phyloP scores from a whole-genome alignment of 2,113 vertebrate species.

The Perca fluviatilis region DNA sequence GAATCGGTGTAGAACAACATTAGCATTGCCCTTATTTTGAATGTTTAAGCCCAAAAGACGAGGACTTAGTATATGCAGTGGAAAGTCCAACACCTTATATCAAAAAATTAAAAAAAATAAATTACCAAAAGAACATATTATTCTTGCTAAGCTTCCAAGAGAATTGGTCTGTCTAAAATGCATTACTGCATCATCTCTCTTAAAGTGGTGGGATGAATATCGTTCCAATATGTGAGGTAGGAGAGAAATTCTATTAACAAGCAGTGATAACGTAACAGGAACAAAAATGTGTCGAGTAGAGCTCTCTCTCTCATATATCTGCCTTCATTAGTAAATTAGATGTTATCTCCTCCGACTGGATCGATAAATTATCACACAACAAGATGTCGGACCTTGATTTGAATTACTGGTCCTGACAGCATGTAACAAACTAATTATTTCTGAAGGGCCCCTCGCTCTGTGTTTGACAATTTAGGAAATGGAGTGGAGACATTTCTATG shows the following conservation, averaged over 20 bases:
- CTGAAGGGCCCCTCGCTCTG: conserved; percentile 47
- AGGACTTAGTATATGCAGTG: neutral
- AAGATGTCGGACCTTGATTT: conserved; percentile 74
- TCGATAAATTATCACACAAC: conserved; percentile 77
- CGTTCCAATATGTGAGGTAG: conserved; percentile 64
- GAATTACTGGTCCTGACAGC: conserved; percentile 64
- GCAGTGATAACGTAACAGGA: conserved; percentile 43
- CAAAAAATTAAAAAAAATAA: neutral
- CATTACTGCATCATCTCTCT: conserved; percentile 66
- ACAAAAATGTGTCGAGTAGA: conserved; percentile 10
- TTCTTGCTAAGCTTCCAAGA: conserved; percentile 60
- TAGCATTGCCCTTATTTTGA: neutral
- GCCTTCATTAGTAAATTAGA: conserved; percentile 74
- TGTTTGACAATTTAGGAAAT: conserved; percentile 56
- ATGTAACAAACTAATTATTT: conserved; percentile 70
- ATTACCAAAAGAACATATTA: conserved; percentile 26
- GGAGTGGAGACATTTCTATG: conserved; percentile 35
- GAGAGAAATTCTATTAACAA: conserved; percentile 73
- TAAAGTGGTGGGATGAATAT: conserved; percentile 71
- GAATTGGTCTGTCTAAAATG: conserved; percentile 70
- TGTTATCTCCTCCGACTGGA: conserved; percentile 73
- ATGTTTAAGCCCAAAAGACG: conserved; percentile 28
- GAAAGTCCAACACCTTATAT: conserved; percentile 34
- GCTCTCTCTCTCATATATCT: conserved; percentile 39
- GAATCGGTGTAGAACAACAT: conserved; percentile 1